Evolutionary conservation across 2,113 vertebrate species (phyloP).

Genomic region (Motacilla tschutschensis): DNA sequence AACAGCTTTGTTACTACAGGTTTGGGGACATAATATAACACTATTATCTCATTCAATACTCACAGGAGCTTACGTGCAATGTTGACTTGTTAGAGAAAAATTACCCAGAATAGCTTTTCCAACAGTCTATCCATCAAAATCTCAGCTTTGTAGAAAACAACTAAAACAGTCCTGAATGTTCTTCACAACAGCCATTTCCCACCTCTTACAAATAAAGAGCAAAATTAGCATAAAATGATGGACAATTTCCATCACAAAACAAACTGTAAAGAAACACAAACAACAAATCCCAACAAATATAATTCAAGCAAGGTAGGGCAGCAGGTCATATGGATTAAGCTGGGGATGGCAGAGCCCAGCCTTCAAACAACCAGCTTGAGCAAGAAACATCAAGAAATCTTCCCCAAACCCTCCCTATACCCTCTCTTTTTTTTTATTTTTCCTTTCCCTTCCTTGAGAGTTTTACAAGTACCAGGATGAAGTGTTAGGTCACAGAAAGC

Average conservation of each 20-base stretch:
- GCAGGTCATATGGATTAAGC: background rate
- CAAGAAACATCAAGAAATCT: background rate
- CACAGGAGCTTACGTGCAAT: background rate
- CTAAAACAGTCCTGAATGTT: background rate
- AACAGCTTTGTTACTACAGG: background rate
- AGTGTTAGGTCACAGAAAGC: background rate
- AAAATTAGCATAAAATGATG: background rate
- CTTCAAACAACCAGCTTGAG: background rate
- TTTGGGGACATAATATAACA: background rate
- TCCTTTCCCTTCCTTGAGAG: background rate
- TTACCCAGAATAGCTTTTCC: background rate
- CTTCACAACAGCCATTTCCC: background rate
- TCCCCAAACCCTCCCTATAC: fast-evolving
- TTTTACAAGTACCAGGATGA: background rate
- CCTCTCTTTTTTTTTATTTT: fast-evolving
- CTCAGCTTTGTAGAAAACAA: background rate
- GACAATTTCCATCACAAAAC: background rate
- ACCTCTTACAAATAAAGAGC: background rate
- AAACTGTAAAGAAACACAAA: background rate
- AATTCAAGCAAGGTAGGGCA: background rate
- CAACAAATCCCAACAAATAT: background rate
- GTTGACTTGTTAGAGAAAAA: background rate
- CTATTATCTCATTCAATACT: background rate
- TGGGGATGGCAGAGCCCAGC: background rate
- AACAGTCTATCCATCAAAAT: background rate